Conservation (phyloP, 2,113 vertebrate species). For the Myrmecobius fasciatus region DNA sequence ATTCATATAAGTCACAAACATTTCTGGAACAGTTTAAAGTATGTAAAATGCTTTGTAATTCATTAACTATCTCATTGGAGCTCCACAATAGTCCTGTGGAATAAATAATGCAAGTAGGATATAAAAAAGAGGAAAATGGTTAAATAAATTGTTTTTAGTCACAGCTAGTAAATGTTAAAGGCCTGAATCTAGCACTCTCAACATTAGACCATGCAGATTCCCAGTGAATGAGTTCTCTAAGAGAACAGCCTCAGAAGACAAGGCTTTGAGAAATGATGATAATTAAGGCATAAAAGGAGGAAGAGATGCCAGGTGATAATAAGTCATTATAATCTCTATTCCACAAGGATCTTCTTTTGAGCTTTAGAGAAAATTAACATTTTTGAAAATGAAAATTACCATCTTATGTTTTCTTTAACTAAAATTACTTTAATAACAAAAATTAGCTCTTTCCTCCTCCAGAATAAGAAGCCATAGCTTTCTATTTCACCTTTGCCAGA, state of each 20-base stretch:
- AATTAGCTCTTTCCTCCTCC: not conserved
- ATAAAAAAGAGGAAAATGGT: conserved; percentile 30
- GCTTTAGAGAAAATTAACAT: not conserved
- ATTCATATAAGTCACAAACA: not conserved
- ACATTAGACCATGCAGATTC: not conserved
- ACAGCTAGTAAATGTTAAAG: conserved; percentile 1
- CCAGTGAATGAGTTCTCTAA: not conserved
- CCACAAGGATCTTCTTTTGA: not conserved
- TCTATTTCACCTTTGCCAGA: not conserved
- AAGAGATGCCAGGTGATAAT: not conserved
- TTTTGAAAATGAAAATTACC: not conserved
- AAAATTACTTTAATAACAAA: not conserved
- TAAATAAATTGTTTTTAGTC: conserved; percentile 1
- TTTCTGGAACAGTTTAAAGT: not conserved
- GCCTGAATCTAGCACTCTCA: not conserved
- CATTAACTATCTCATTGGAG: not conserved
- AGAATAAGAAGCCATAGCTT: not conserved
- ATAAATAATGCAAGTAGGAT: not conserved
- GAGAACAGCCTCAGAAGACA: not conserved
- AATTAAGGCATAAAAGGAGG: not conserved
- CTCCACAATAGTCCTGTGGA: not conserved
- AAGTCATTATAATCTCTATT: not conserved
- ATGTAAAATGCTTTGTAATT: not conserved
- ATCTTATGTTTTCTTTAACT: not conserved
- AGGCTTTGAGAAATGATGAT: not conserved